These are phyloP conservation scores for Crotalus horridus DNA, from an alignment of 2,113 vertebrate genomes.

Conservation along the genomic window DNA sequence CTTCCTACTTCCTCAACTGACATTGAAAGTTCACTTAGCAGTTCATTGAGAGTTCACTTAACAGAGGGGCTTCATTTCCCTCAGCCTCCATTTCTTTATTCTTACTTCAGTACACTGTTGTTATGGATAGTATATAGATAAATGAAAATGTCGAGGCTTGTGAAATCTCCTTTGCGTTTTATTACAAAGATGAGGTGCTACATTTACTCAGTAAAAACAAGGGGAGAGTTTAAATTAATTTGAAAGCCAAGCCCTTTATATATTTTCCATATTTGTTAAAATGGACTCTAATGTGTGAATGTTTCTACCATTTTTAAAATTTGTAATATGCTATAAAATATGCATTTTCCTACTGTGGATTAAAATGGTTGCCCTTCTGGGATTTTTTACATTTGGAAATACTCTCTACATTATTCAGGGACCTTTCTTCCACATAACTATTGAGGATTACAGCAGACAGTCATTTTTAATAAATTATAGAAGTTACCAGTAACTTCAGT, in stretches of 20 bases:
- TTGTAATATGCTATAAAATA: background rate
- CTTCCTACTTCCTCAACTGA: background rate
- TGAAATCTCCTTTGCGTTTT: background rate
- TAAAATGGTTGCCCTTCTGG: background rate
- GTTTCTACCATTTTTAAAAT: background rate
- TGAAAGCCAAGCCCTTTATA: background rate
- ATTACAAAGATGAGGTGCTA: background rate
- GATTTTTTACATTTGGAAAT: background rate
- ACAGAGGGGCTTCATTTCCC: background rate
- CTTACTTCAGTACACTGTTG: background rate
- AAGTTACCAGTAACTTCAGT: background rate
- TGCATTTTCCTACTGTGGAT: background rate
- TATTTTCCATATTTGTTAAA: background rate
- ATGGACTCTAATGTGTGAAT: background rate
- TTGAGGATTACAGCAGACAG: background rate
- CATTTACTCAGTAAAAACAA: background rate
- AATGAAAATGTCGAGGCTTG: background rate
- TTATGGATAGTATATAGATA: background rate
- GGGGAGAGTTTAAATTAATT: background rate
- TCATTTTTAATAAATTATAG: background rate
- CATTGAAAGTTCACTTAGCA: background rate
- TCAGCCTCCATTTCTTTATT: background rate
- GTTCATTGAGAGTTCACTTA: background rate
- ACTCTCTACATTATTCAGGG: background rate
- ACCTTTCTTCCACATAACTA: background rate